phyloP scores from a whole-genome alignment of 1,140 invertebrate genomes.

The Babylonia areolata region DNA sequence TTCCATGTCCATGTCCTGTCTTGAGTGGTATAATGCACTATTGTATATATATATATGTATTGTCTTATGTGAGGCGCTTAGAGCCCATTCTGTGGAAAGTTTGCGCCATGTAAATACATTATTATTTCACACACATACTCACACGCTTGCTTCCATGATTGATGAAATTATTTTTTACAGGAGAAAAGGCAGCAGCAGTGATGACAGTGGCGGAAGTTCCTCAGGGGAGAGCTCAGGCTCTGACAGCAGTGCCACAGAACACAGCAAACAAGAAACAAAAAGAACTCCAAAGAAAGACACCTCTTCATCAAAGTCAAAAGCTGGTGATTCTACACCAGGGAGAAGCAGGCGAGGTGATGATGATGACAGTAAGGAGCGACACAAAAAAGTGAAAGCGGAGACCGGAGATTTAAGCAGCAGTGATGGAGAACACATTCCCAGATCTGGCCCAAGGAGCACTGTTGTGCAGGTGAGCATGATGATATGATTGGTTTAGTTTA shows the following conservation, averaged over 20 bases:
- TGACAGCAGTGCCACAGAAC: slow-evolving; percentile 29
- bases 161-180: too few relatives aligned
- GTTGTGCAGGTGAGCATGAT: slow-evolving; percentile 31
- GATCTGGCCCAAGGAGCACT: slow-evolving; percentile 32
- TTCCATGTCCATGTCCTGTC: too few relatives aligned
- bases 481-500: too few relatives aligned
- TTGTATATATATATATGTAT: too few relatives aligned
- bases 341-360: slow-evolving; percentile 16
- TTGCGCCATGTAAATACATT: too few relatives aligned
- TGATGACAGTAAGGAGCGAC: slow-evolving; percentile 32
- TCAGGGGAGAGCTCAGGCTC: slow-evolving; percentile 35
- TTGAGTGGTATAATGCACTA: too few relatives aligned
- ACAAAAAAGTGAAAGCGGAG: slow-evolving; percentile 4
- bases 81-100: too few relatives aligned
- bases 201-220: slow-evolving; percentile 35
- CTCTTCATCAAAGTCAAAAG: slow-evolving; percentile 1
- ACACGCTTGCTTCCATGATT: too few relatives aligned
- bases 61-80: too few relatives aligned
- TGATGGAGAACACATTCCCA: slow-evolving; percentile 24
- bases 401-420: slow-evolving; percentile 32
- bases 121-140: too few relatives aligned
- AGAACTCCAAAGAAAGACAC: neutral
- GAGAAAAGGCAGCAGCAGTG: slow-evolving; percentile 25
- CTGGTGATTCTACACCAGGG: neutral
- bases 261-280: slow-evolving; percentile 12